Base-by-base conservation (phyloP, 2,888 invertebrate genomes). In the Timema cristinae region DNA sequence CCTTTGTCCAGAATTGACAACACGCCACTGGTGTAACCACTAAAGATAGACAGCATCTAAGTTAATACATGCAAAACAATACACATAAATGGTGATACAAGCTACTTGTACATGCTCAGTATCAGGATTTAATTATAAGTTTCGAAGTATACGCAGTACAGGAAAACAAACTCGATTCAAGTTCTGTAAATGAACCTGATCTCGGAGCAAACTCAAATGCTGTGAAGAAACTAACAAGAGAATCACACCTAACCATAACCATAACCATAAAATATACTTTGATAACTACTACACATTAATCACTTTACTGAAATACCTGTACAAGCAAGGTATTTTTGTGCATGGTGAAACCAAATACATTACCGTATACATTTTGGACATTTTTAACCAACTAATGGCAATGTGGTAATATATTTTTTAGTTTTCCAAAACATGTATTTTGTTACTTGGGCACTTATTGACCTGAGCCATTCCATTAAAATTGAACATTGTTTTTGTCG, bases 231-330 rank as follows among this genome's bases (percentile, higher is more conserved):
- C 70, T 77, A 66, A 50, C 72, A 11, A 68, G 74, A 71, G 71
- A 69, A 9, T 77, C 63, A 73, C 75, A 71, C 70, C 67, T 16
- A 70, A 76, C 1, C 16, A 32, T 8, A 11, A n/a, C n/a, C n/a
- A n/a, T n/a, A n/a, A 54, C 73, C 78, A 79, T 72, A 69, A 74
- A 73, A 32, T 81, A 13, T 81, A 78, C 74, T 80, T 78, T 75
- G 79, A 80, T 70, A 80, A 63, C 16, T 63, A 63, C n/a, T 63
- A 32, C n/a, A 47, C 63, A 15, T 63, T 16, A 6, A 13, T 63
- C 48, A 32, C 63, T 63, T 13, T 16, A 9, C 63, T 63, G 63
- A 48, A 47, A 47, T 63, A 63, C 63, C 48, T 63, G 13, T 48
- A 63, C 47, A 32, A 63, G 48, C 63, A 63, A 48, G 63, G 16